A percentile compares a stretch with the other conserved stretches of the same genome.
Conservation (phyloP, 2,888 invertebrate genomes). For the Ophioninae sp. region DNA sequence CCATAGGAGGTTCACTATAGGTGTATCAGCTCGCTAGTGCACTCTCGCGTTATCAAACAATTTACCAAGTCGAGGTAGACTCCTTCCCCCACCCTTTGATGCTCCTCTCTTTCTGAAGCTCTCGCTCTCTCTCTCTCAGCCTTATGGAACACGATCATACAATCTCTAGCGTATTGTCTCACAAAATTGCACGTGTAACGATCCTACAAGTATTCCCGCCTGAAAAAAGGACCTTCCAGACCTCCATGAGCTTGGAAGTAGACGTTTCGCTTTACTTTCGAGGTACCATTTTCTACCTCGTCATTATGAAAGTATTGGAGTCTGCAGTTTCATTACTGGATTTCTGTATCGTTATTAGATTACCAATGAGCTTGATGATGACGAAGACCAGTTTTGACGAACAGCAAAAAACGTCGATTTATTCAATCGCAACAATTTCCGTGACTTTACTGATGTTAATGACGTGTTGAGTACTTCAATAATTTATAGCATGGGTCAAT, state of each 20-base stretch:
- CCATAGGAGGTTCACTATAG: slow-evolving; percentile 3
- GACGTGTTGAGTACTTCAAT: too few species aligned
- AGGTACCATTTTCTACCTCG: neutral
- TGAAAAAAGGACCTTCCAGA: slow-evolving; percentile 6
- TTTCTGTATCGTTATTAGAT: neutral
- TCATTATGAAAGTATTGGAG: neutral
- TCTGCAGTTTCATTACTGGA: neutral
- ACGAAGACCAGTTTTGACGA: too few species aligned
- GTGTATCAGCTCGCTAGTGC: slow-evolving; percentile 42
- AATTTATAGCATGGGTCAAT: too few species aligned
- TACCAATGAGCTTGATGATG: too few species aligned
- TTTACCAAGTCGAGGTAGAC: slow-evolving; percentile 50
- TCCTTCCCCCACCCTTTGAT: neutral
- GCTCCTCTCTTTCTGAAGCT: neutral
- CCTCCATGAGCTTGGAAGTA: neutral
- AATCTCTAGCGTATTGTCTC: slow-evolving; percentile 21
- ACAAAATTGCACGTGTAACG: slow-evolving; percentile 36
- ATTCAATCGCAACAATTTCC: too few species aligned
- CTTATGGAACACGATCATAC: slow-evolving; percentile 14
- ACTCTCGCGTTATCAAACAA: slow-evolving; percentile 58
- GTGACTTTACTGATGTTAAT: too few species aligned
- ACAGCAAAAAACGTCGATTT: too few species aligned
- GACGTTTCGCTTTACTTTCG: neutral
- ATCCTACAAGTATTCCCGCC: slow-evolving; percentile 8
- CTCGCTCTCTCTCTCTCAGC: neutral